These are phyloP conservation scores for Aldabrachelys gigantea DNA, from an alignment of 2,113 vertebrate genomes.

Conservation along the genomic window DNA sequence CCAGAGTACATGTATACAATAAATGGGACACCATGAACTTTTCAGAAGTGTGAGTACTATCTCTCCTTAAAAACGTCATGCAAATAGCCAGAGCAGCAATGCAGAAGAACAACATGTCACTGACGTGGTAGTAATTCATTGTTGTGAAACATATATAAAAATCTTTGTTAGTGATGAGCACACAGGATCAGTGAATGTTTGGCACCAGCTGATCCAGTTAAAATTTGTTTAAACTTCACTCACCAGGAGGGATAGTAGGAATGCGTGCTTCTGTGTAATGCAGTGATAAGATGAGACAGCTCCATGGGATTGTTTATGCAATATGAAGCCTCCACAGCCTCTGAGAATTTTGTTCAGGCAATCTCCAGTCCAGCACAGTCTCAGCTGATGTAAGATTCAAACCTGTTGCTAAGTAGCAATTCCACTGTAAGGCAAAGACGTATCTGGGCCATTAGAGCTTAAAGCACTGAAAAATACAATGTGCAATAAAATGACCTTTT, in stretches of 20 bases:
- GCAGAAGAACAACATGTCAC: not conserved
- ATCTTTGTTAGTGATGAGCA: not conserved
- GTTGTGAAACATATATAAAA: not conserved
- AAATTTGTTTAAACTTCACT: not conserved
- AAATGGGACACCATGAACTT: not conserved
- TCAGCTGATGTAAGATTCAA: slow-evolving; percentile 21
- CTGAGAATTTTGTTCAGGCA: not conserved
- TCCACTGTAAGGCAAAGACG: slow-evolving; percentile 40
- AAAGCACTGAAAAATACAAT: slow-evolving; percentile 42
- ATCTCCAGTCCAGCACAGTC: not conserved
- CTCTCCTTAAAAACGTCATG: not conserved
- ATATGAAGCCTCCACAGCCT: not conserved
- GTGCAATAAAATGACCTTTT: slow-evolving; percentile 53
- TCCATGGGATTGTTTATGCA: not conserved
- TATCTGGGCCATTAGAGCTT: slow-evolving; percentile 8
- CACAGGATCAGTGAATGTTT: not conserved
- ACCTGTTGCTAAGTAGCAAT: slow-evolving; percentile 8
- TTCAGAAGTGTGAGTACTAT: not conserved
- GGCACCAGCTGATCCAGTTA: not conserved
- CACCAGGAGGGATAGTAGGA: not conserved
- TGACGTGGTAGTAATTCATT: not conserved
- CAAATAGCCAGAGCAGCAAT: not conserved
- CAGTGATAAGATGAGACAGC: not conserved
- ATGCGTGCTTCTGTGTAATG: not conserved
- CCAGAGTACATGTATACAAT: not conserved